These are phyloP conservation scores for Oryzias curvinotus DNA, from an alignment of 2,113 vertebrate species.

Conservation along the genomic window DNA sequence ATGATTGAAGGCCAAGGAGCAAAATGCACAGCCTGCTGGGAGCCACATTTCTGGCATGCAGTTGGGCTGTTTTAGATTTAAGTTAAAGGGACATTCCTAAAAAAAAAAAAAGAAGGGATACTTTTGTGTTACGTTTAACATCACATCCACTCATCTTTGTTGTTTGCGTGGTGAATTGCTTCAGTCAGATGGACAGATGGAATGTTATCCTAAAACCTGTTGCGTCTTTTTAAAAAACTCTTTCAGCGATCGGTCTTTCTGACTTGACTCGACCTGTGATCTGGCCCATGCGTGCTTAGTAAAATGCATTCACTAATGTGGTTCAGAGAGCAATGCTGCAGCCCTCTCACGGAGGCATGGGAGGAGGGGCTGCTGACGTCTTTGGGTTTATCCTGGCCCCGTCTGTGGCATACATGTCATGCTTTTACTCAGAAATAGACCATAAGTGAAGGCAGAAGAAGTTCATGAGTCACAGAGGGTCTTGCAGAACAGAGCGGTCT, in stretches of 20 bases:
- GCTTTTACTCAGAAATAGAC: conserved; percentile 62
- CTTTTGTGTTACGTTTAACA: no score
- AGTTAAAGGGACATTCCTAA: no score
- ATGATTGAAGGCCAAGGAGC: no score
- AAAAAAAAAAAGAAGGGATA: no score
- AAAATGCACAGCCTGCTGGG: no score
- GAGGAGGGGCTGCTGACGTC: conserved; percentile 59
- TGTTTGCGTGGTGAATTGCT: no score
- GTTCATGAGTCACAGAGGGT: conserved; percentile 48
- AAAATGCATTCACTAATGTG: conserved; percentile 70
- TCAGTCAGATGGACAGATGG: no score
- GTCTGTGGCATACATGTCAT: conserved; percentile 65
- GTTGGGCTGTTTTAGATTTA: no score
- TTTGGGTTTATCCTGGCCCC: conserved; percentile 67
- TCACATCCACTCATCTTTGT: no score
- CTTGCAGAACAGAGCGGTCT: conserved; percentile 8
- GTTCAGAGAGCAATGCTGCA: conserved; percentile 46
- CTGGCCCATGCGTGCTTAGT: conserved; percentile 50
- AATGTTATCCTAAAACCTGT: no score
- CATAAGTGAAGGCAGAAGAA: conserved; percentile 48
- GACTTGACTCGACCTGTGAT: conserved; percentile 40
- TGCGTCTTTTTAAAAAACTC: no score
- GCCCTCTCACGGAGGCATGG: conserved; percentile 59
- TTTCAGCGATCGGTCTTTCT: conserved; percentile 12
- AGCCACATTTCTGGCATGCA: no score